Conservation (phyloP, 2,797 vertebrate genomes). For the Gila robusta region DNA sequence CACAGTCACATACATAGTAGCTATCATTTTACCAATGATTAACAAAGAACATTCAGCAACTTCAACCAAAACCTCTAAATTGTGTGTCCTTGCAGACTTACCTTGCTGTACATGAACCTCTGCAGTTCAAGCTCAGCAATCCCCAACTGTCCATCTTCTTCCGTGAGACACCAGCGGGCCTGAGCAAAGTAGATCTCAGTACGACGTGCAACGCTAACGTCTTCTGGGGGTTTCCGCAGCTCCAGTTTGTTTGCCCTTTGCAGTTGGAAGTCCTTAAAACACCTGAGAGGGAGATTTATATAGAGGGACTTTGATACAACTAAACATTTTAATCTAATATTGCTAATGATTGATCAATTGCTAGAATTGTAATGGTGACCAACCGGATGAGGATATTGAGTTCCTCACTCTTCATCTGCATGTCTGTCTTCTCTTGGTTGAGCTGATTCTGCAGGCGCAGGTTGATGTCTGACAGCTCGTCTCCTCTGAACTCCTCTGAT, state of each 20-base stretch:
- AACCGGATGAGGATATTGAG: conserved; percentile 98
- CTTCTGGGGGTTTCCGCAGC: conserved; percentile 93
- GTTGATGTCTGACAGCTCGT: conserved; percentile 89
- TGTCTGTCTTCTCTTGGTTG: conserved; percentile 92
- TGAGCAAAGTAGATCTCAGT: conserved; percentile 98
- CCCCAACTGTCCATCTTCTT: conserved; percentile 97
- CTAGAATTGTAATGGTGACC: background rate
- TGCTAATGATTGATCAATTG: background rate
- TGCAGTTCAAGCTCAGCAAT: conserved; percentile 97
- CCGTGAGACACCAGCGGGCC: conserved; percentile 96
- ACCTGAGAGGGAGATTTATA: conserved; percentile 75
- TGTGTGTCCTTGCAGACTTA: conserved; percentile 64
- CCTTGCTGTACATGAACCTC: conserved; percentile 98
- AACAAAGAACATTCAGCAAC: background rate
- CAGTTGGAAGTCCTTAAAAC: conserved; percentile 98
- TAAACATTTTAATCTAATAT: background rate
- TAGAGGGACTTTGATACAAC: background rate
- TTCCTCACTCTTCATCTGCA: conserved; percentile 98
- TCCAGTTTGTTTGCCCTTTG: conserved; percentile 97
- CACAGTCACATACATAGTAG: background rate
- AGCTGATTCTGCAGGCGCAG: conserved; percentile 92
- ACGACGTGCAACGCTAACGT: conserved; percentile 92
- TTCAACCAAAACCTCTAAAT: background rate
- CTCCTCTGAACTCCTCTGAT: conserved; percentile 86
- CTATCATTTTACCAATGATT: conserved; percentile 7